Percentiles rank a stretch among this genome's conserved stretches.
These are phyloP conservation scores for Crotalus helleri DNA, from an alignment of 2,113 vertebrate species.

Conservation along the genomic window DNA sequence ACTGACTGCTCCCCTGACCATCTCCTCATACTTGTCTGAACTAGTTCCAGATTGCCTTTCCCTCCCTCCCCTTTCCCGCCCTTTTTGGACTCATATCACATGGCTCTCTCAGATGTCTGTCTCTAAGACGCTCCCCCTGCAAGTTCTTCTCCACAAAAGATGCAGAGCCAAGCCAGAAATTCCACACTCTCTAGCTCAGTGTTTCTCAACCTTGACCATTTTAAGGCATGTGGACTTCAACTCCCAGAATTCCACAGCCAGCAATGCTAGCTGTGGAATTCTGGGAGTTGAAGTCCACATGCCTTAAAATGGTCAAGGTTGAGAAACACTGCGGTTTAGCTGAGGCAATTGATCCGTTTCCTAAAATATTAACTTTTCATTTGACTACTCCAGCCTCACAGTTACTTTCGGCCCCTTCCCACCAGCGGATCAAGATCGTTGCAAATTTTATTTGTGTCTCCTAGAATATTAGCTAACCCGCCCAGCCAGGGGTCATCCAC, in stretches of 20 bases:
- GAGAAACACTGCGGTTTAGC: not conserved
- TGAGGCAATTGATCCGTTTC: not conserved
- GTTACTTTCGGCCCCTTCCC: not conserved
- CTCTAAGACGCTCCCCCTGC: not conserved
- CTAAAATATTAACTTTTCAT: not conserved
- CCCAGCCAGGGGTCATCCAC: not conserved
- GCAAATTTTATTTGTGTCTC: not conserved
- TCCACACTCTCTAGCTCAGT: not conserved
- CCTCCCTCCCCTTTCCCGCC: accelerated
- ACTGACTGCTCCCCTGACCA: not conserved
- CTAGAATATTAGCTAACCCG: not conserved
- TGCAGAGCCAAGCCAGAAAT: not conserved
- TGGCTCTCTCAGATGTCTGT: not conserved
- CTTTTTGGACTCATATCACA: not conserved
- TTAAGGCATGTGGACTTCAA: too few species aligned
- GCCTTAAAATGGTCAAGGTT: too few species aligned
- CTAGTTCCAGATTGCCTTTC: not conserved
- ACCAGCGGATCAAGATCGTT: not conserved
- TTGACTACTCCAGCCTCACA: not conserved
- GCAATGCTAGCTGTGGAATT: too few species aligned
- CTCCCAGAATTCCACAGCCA: too few species aligned
- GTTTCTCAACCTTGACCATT: too few species aligned
- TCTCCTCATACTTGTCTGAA: not conserved
- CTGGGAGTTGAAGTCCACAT: too few species aligned
- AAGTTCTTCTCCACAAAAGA: not conserved